phyloP scores from a whole-genome alignment of 23 tunicate genomes.

The Halocynthia aurantium region DNA sequence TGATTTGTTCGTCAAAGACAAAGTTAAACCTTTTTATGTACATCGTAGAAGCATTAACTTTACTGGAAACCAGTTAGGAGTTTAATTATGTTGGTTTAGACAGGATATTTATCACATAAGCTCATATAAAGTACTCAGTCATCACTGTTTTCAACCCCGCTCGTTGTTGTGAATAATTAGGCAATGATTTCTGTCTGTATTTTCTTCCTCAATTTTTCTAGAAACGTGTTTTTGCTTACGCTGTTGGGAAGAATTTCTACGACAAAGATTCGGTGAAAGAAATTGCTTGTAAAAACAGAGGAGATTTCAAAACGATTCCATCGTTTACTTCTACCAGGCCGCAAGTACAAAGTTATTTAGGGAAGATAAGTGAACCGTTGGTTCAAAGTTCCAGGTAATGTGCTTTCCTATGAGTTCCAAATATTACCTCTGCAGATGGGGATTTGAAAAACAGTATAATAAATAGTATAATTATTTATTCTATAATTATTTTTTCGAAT shows the following conservation, averaged over 20 bases:
- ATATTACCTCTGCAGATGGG: neutral
- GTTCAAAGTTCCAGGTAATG: neutral
- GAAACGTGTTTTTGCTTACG: constrained; percentile 58
- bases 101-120: neutral
- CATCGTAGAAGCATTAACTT: no score
- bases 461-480: no score
- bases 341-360: constrained; percentile 43
- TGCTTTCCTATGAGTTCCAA: neutral
- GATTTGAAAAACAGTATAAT: no score
- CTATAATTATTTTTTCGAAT: no score
- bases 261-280: constrained; percentile 38
- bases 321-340: constrained; percentile 54
- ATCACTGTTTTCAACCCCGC: no score
- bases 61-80: no score
- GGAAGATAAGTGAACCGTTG: constrained; percentile 26
- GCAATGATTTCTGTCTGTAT: no score
- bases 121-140: no score
- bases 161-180: no score
- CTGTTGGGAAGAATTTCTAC: constrained; percentile 67
- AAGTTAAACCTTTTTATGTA: no score
- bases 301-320: constrained; percentile 44
- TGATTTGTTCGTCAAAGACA: no score
- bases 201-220: neutral
- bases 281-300: constrained; percentile 78
- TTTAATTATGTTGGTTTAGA: neutral